Base-by-base conservation (phyloP, 2,888 invertebrate genomes). In the Acronicta alni region DNA sequence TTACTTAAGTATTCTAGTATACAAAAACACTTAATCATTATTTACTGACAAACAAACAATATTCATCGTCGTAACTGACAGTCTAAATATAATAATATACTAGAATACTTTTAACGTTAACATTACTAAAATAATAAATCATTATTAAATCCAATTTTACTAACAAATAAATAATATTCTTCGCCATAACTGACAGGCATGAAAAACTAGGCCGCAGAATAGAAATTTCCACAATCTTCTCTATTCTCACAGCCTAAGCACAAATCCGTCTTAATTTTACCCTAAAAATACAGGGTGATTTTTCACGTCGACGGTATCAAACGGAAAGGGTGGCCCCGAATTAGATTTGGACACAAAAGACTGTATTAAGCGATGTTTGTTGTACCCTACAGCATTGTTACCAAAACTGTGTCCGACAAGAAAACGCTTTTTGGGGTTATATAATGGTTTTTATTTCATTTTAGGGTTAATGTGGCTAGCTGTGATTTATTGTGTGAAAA, bases 281-380 rank as follows among this genome's bases (percentile, higher is more conserved):
- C 57, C 38, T 42, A 23, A 59, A 65, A 77, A 65, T 65, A 60
- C 67, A 47, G 53, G 52, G 42, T 54, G 59, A 69, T 76, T 75
- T 77, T 75, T 78, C 72, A 75, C 65, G 67, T 56, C 41, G 18
- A 15, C 55, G 53, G 10, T 61, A 61, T 66, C 58, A 64, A 75
- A 65, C 59, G 54, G 58, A 65, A 70, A 67, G 67, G 75, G 62
- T 69, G 64, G 47, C 53, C 42, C 59, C 46, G 76, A 69, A 75
- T 77, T 78, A 75, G 69, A 77, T 72, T 75, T 67, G 64, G 62
- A 65, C 78, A 77, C 78, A 77, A 77, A 76, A 78, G 78, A 58
- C 43, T 67, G 41, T 64, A 78, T 78, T 63, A 76, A 78, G 79
- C 67, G 62, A 64, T 78, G 67, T 78, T 77, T 70, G 72, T 70